Conservation (phyloP, 2,888 invertebrate species). For the Eupithecia inturbata region DNA sequence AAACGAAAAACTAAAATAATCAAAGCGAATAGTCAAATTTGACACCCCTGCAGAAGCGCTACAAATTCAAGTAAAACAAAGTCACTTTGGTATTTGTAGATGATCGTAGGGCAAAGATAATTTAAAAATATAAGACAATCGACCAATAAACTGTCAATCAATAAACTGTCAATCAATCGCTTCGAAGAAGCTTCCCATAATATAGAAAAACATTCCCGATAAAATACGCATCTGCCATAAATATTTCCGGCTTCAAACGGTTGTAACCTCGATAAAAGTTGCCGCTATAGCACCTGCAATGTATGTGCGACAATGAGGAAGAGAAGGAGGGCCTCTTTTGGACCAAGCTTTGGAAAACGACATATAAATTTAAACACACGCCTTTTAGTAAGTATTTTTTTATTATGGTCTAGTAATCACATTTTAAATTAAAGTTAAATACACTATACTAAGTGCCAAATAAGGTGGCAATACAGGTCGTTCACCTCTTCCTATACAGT, state of each 20-base stretch:
- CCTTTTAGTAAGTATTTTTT: too few relatives aligned
- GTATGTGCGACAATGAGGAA: background rate
- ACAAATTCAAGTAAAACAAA: background rate
- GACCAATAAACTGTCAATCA: background rate
- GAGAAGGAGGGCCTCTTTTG: background rate
- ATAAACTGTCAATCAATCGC: background rate
- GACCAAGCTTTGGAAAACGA: background rate
- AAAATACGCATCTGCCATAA: constrained; percentile 1
- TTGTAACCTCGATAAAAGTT: constrained; percentile 12
- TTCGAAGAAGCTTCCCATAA: background rate
- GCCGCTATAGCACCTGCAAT: constrained; percentile 10
- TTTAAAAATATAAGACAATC: background rate
- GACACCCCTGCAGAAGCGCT: background rate
- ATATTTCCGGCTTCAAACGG: constrained; percentile 6
- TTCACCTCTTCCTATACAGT: too few relatives aligned
- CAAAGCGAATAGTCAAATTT: too few relatives aligned
- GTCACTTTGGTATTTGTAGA: background rate
- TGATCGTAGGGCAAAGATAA: background rate
- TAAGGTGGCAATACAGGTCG: too few relatives aligned
- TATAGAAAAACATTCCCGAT: too few relatives aligned
- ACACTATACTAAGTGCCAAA: too few relatives aligned
- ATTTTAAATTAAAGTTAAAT: too few relatives aligned
- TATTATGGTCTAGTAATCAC: too few relatives aligned
- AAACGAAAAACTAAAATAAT: too few relatives aligned
- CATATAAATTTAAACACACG: too few relatives aligned